Conservation (phyloP, 2,113 vertebrate species). For the Tenebrosternarchus preto region DNA sequence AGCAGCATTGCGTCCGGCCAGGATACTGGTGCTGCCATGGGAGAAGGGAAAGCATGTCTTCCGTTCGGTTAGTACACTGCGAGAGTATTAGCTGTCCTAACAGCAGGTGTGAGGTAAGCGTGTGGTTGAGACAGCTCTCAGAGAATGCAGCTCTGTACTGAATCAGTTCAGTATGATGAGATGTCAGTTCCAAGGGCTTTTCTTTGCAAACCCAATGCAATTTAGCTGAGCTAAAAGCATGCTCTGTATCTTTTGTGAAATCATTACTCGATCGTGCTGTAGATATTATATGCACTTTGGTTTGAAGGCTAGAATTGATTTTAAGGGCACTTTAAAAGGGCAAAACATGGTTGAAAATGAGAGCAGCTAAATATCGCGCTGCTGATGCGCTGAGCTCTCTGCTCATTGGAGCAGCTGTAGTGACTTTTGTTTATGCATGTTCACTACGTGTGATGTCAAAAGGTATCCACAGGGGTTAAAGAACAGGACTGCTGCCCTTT, state of each 20-base stretch:
- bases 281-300: constrained; percentile 71
- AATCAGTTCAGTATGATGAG: constrained; percentile 55
- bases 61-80: constrained; percentile 17
- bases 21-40: constrained; percentile 19
- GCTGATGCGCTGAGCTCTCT: constrained; percentile 49
- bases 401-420: neutral
- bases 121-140: constrained; percentile 3
- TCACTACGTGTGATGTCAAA: constrained; percentile 63
- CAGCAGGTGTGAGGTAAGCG: constrained; percentile 2
- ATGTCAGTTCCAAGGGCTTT: constrained; percentile 46
- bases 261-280: constrained; percentile 65
- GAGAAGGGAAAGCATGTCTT: constrained; percentile 26
- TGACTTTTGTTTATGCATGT: constrained; percentile 44
- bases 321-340: constrained; percentile 65
- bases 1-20: constrained; percentile 40
- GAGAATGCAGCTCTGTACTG: constrained; percentile 52
- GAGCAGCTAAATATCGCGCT: constrained; percentile 57
- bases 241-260: constrained; percentile 49
- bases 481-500: constrained; percentile 65
- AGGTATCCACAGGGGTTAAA: constrained; percentile 61
- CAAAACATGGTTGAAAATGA: constrained; percentile 70
- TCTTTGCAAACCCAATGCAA: constrained; percentile 32
- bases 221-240: constrained; percentile 59
- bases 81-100: constrained; percentile 43
- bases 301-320: constrained; percentile 74